Base-by-base conservation (phyloP, 2,888 invertebrate genomes). In the Eulithis testata region DNA sequence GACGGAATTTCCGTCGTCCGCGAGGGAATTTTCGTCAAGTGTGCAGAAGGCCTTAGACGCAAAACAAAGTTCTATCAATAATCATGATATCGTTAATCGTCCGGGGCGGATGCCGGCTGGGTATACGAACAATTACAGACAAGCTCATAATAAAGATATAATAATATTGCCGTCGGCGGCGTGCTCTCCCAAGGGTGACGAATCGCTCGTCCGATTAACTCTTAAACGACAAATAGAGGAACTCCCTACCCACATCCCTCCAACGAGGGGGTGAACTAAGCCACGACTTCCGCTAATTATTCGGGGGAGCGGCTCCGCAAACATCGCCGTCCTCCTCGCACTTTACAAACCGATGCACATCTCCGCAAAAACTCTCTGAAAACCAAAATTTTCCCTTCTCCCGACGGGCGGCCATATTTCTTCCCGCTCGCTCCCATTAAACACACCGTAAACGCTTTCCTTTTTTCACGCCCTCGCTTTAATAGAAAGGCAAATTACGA, bases 401-500 rank as follows among this genome's bases (percentile, higher is more conserved):
- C 87, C 88, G 89, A 85, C 90, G 86, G 91, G 89, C 80, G 90
- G 88, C 85, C 88, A 90, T 93, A 93, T 93, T 91, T 93, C 92
- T 91, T 93, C 93, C 92, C 91, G 90, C 87, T 93, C 93, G 74
- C 93, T 92, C 93, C 87, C 91, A 92, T 92, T 92, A 93, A 93
- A 90, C 92, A 91, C 89, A 77, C 93, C 92, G 92, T 93, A 93
- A 93, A 92, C 90, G 93, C 93, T 93, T 93, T 93, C 93, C 92
- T 92, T 93, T 93, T 93, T 93, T 92, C 92, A 93, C 93, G 92
- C 93, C 93, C 93, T 92, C 91, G 84, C 88, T 92, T 90, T 93
- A 93, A 93, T 93, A 93, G 93, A 93, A 93, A 93, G 93, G 92
- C 93, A 92, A 93, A 93, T 93, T 92, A 93, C 92, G 92, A 92